Base-by-base conservation (phyloP, 2,797 vertebrate species). In the Falco columbarius region DNA sequence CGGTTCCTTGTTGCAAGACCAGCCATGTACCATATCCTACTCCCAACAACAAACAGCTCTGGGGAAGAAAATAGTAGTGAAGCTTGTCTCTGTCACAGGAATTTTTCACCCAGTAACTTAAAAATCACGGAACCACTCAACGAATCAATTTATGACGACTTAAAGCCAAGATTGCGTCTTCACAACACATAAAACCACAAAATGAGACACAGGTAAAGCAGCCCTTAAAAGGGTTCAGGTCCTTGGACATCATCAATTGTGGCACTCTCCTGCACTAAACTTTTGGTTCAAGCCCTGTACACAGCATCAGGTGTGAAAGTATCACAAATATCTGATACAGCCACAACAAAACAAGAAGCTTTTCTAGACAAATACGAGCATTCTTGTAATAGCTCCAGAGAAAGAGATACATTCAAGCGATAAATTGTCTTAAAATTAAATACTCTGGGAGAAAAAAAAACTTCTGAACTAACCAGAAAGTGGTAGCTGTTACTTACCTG, bases 401-500 rank as follows among this genome's bases (percentile, higher is more conserved):
- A 90, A 73, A 46, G 12, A 85, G 54, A 82, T 2, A 56, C n/a
- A 55, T 8, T 66, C 49, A 56, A 63, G 15, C 24, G 47, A 61
- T 44, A 32, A 73, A 62, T 0, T 55, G 36, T 40, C 77, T 44
- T 71, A 47, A 87, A 56, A 79, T 42, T 6, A 70, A 42, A 82
- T 34, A 29, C 5, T 38, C 38, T 12, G 14, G 2, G 34, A 54
- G 10, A 34, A 14, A 47, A 81, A 49, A 54, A 15, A 8, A 13
- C 14, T 55, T 59, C 55, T 36, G 21, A 81, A 34, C 17, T 12
- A 56, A 67, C 10, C 42, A 86, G 62, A 74, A 77, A 30, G 42
- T 52, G 65, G 38, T 14, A 65, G 54, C 17, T 42, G 40, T 38
- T 58, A 34, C 96, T 96, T 88, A 99, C 99, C 99, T 99, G 99